A percentile compares a stretch with the other conserved stretches of the same genome.
Conservation (phyloP, 2,888 invertebrate genomes). For the Euplagia quadripunctaria region DNA sequence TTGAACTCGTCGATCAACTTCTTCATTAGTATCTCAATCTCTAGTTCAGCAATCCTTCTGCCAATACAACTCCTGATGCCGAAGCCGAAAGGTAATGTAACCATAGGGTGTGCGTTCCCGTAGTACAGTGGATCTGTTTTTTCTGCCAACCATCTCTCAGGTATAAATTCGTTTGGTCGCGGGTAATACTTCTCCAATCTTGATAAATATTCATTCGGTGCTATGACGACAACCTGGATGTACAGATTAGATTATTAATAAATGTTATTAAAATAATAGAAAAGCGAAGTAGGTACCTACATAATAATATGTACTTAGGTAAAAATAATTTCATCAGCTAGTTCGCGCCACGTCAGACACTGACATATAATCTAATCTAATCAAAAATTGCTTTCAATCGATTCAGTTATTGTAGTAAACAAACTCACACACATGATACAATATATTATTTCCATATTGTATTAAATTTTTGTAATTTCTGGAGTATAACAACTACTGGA, state of each 20-base stretch:
- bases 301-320: too few species aligned
- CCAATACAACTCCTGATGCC: constrained; percentile 91
- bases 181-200: constrained; percentile 85
- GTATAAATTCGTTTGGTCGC: constrained; percentile 86
- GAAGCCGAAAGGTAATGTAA: constrained; percentile 90
- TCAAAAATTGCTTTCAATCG: too few species aligned
- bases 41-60: constrained; percentile 89
- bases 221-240: constrained; percentile 89
- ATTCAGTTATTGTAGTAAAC: too few species aligned
- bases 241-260: background rate
- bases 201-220: constrained; percentile 91
- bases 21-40: constrained; percentile 87
- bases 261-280: background rate
- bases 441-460: too few species aligned
- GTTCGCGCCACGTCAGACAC: too few species aligned
- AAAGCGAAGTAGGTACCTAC: background rate
- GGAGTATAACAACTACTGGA: too few species aligned
- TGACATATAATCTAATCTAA: too few species aligned
- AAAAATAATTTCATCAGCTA: too few species aligned
- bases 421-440: too few species aligned
- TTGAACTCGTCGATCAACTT: constrained; percentile 67
- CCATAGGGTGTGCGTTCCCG: constrained; percentile 87
- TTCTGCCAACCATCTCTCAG: constrained; percentile 91
- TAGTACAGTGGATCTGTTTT: constrained; percentile 77
- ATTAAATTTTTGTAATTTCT: too few species aligned